phyloP scores from a whole-genome alignment of 92 coral and sea anemone species.

The Palythoa heliodiscus region DNA sequence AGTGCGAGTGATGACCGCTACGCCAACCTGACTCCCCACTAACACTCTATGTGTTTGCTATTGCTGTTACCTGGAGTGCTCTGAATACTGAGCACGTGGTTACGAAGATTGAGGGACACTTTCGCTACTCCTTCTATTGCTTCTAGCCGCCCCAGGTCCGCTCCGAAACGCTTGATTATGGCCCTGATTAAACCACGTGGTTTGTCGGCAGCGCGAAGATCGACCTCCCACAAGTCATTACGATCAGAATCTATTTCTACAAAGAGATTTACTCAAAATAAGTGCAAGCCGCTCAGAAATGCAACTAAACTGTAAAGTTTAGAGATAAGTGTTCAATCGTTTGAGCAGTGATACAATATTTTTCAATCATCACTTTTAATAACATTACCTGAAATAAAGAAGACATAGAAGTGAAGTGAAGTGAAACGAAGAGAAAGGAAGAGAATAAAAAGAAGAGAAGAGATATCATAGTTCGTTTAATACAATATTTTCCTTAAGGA shows the following conservation, averaged over 20 bases:
- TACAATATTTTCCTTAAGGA: too few relatives aligned
- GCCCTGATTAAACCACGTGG: constrained; percentile 41
- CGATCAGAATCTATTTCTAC: neutral
- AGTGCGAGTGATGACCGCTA: too few relatives aligned
- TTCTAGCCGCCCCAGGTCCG: constrained; percentile 7
- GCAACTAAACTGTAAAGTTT: neutral
- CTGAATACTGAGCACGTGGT: constrained; percentile 36
- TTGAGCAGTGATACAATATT: too few relatives aligned
- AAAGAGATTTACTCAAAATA: neutral
- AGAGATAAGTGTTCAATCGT: too few relatives aligned
- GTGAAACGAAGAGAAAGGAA: neutral
- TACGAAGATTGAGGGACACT: constrained; percentile 32
- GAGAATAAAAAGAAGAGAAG: neutral
- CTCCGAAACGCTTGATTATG: constrained; percentile 34
- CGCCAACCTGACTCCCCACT: too few relatives aligned
- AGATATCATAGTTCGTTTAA: too few relatives aligned
- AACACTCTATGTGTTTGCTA: neutral
- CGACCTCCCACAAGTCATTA: constrained; percentile 32
- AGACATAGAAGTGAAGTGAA: too few relatives aligned
- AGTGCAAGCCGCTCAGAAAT: neutral
- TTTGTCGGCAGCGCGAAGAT: constrained; percentile 28
- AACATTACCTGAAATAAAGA: too few relatives aligned
- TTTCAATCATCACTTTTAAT: too few relatives aligned
- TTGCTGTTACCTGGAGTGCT: constrained; percentile 29
- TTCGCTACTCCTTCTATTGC: constrained; percentile 8